phyloP scores from a whole-genome alignment of 2,113 vertebrate species.

The Rutilus rutilus region DNA sequence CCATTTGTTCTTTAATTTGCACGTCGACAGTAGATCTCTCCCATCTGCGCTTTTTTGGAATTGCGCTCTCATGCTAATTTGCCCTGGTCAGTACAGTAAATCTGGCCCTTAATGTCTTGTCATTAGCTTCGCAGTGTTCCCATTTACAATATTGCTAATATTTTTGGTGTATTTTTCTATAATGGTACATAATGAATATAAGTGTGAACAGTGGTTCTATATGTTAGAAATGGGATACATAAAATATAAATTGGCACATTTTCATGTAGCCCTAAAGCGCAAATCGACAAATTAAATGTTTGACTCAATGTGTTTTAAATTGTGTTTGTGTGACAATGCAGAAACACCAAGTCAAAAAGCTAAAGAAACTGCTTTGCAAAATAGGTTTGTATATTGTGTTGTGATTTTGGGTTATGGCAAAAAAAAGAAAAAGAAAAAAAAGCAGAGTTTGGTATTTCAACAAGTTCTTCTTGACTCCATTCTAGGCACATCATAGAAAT shows the following conservation, averaged over 20 bases:
- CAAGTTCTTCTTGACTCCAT: conserved; percentile 34
- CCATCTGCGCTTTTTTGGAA: background rate
- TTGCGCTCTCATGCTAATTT: background rate
- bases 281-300: background rate
- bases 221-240: background rate
- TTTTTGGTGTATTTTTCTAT: no score
- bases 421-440: no score
- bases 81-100: background rate
- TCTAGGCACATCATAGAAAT: conserved; percentile 63
- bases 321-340: background rate
- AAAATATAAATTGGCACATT: background rate
- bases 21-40: background rate
- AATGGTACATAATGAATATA: no score
- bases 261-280: background rate
- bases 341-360: background rate
- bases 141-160: no score
- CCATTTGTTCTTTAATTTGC: no score
- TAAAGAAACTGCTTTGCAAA: background rate
- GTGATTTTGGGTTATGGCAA: background rate
- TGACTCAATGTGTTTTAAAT: background rate
- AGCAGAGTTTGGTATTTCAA: background rate
- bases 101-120: background rate
- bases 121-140: no score
- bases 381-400: background rate
- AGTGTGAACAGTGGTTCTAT: background rate